Evolutionary conservation across 2,888 invertebrate species (phyloP).

Genomic region (Drosophila putrida): DNA sequence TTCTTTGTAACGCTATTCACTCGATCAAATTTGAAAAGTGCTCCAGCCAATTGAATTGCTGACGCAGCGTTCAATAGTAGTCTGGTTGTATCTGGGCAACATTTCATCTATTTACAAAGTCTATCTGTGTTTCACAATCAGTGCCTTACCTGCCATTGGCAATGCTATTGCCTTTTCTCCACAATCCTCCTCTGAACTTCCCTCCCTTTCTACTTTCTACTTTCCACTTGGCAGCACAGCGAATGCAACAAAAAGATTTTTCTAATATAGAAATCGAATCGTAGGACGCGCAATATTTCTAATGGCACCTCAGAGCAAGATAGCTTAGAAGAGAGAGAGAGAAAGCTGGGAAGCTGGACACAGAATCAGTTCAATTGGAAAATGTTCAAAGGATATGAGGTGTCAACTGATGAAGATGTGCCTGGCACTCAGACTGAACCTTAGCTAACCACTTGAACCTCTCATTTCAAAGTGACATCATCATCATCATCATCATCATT

Average conservation of each 20-base stretch:
- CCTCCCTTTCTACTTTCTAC: conserved; percentile 24
- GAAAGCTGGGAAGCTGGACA: conserved; percentile 5
- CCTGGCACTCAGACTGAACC: conserved; percentile 29
- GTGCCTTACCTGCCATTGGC: conserved; percentile 57
- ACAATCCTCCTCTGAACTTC: conserved; percentile 18
- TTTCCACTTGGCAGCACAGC: conserved; percentile 58
- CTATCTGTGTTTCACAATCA: conserved; percentile 69
- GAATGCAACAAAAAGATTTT: conserved; percentile 66
- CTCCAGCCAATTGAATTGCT: conserved; percentile 70
- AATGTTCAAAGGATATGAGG: conserved; percentile 77
- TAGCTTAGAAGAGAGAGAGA: neutral
- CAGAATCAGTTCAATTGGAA: conserved; percentile 69
- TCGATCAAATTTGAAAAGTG: conserved; percentile 78
- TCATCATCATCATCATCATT: conserved; percentile 39
- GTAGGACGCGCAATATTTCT: conserved; percentile 74
- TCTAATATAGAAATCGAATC: conserved; percentile 74
- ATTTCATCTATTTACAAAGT: conserved; percentile 75
- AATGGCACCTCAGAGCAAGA: conserved; percentile 52
- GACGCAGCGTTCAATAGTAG: conserved; percentile 23
- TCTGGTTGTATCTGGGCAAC: conserved; percentile 43
- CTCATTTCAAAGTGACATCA: conserved; percentile 22
- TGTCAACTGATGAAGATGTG: conserved; percentile 69
- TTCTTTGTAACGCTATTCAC: conserved; percentile 65
- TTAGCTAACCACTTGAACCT: conserved; percentile 6
- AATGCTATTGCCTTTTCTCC: conserved; percentile 11